A percentile compares a stretch with the other conserved stretches of the same genome.
Evolutionary conservation across 2,888 invertebrate genomes (phyloP).

Genomic region (Griposia aprilina): DNA sequence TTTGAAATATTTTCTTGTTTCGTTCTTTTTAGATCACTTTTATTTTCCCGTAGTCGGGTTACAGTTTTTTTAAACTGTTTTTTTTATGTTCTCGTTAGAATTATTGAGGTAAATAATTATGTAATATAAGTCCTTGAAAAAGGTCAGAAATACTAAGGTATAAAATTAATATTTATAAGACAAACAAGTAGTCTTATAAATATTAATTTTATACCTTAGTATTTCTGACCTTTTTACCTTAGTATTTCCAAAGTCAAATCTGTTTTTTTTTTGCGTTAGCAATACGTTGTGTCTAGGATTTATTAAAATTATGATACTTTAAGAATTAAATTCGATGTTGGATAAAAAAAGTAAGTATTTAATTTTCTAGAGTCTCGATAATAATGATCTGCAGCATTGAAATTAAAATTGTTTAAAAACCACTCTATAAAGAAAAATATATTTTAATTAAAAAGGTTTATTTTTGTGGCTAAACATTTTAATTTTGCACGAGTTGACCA

Average conservation of each 20-base stretch:
- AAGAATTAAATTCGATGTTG: background rate
- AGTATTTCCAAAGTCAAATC: too few relatives aligned
- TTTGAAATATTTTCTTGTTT: too few relatives aligned
- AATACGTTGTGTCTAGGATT: background rate
- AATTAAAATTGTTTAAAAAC: background rate
- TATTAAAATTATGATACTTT: background rate
- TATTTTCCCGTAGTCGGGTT: too few relatives aligned
- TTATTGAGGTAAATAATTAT: background rate
- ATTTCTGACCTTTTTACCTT: background rate
- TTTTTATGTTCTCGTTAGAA: background rate
- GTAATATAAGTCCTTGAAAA: too few relatives aligned
- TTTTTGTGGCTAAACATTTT: background rate
- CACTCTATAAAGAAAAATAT: background rate
- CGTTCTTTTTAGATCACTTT: too few relatives aligned
- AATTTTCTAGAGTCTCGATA: background rate
- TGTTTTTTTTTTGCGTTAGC: background rate
- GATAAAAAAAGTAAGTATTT: background rate
- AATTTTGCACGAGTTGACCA: background rate
- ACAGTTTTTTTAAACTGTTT: too few relatives aligned
- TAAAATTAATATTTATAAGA: too few relatives aligned
- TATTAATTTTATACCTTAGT: background rate
- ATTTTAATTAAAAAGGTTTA: background rate
- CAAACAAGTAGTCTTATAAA: too few relatives aligned
- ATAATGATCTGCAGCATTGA: background rate
- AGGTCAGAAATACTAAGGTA: too few relatives aligned